Percentiles rank a stretch among this genome's conserved stretches.
Conservation (phyloP, 2,113 vertebrate genomes). For the Cynocephalus volans region DNA sequence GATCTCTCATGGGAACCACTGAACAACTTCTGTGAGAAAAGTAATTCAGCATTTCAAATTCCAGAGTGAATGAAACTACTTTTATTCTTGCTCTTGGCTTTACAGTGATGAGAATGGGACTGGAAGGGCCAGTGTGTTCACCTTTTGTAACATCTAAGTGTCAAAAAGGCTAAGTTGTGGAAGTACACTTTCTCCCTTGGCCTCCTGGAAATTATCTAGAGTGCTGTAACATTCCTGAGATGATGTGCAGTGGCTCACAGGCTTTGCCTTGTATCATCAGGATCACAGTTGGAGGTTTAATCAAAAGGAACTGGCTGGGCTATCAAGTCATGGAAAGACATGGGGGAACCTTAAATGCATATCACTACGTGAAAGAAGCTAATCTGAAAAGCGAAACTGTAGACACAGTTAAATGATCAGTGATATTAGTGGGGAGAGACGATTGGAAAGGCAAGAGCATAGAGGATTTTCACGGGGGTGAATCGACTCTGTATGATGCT, state of each 20-base stretch:
- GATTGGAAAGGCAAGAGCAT: neutral
- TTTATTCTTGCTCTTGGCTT: fast-evolving
- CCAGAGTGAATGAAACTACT: neutral
- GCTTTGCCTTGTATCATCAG: no score
- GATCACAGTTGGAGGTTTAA: neutral
- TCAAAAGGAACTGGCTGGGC: neutral
- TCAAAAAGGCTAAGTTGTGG: neutral
- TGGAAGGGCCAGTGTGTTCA: fast-evolving
- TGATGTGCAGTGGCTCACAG: fast-evolving
- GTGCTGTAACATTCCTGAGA: neutral
- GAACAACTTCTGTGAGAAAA: neutral
- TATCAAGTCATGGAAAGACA: neutral
- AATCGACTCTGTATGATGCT: fast-evolving
- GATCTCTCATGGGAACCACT: neutral
- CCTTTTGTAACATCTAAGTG: no score
- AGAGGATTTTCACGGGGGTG: neutral
- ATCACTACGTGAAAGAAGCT: neutral
- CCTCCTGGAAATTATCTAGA: fast-evolving
- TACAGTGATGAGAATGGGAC: fast-evolving
- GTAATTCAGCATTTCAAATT: neutral
- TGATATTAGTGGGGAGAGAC: no score
- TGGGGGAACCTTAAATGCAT: neutral
- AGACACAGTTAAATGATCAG: no score
- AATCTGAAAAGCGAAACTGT: neutral
- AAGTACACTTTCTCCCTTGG: fast-evolving